Conservation (phyloP, 2,113 vertebrate species). For the Festucalex cinctus region DNA sequence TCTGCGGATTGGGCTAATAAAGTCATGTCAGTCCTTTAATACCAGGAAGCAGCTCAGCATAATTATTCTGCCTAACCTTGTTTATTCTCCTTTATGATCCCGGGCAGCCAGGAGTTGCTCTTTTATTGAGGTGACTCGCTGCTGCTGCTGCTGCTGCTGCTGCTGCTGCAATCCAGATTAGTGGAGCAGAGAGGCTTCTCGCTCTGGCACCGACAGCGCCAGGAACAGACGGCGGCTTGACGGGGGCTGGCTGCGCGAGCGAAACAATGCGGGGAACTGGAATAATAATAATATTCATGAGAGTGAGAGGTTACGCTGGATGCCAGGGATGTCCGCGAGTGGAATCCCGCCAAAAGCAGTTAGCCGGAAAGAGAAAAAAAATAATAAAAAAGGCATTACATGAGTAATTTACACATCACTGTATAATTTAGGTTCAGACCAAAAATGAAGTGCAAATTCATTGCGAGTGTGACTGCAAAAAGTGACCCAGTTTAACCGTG, state of each 20-base stretch:
- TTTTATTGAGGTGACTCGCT: conserved; percentile 62
- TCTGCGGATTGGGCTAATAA: conserved; percentile 35
- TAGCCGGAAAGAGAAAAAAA: conserved; percentile 3
- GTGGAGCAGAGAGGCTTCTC: conserved; percentile 45
- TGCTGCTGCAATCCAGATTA: conserved; percentile 51
- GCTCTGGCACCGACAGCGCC: conserved; percentile 45
- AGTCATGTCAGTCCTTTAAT: conserved; percentile 41
- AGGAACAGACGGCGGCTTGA: conserved; percentile 56
- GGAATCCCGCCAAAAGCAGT: conserved; percentile 8
- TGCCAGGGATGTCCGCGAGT: conserved; percentile 25
- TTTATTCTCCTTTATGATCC: conserved; percentile 59
- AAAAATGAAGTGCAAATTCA: not conserved
- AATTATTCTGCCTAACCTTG: conserved; percentile 62
- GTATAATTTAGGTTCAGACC: not conserved
- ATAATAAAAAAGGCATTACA: not conserved
- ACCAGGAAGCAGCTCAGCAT: conserved; percentile 55
- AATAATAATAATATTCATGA: conserved; percentile 39
- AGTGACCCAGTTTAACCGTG: too few relatives aligned
- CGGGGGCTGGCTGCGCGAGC: conserved; percentile 38
- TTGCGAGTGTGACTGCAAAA: too few relatives aligned
- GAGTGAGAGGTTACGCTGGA: conserved; percentile 41
- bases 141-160: conserved; percentile 15
- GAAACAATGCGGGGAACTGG: conserved; percentile 49
- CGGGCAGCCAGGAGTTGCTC: conserved; percentile 55
- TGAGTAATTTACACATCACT: not conserved